Base-by-base conservation (phyloP, 2,888 invertebrate genomes). In the Ormyrus nitidulus region DNA sequence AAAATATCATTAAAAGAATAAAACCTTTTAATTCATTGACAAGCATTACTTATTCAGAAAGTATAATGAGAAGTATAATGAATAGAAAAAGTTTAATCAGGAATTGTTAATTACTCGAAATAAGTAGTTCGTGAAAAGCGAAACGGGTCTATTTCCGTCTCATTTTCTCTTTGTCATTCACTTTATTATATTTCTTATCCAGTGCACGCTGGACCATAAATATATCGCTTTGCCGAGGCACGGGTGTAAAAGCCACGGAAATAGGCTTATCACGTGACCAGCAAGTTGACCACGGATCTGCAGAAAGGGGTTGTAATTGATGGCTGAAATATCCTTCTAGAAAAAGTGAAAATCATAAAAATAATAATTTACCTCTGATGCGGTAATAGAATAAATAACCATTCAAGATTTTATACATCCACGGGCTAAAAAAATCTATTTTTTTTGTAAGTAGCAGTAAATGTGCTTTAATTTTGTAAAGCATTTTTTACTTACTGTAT, bases 191-290 rank as follows among this genome's bases (percentile, higher is more conserved):
- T 74, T 77, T 58, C 53, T 11, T 54, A 80, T 65, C 62, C 77
- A 77, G 49, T 69, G 69, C 76, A 76, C 69, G 79, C 48, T n/a
- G 68, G 66, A 59, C 54, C 81, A 78, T 78, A 81, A 81, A 81
- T 81, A 81, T 75, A 81, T 53, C 54, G 34, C 72, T 70, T n/a
- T n/a, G 3, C 13, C 53, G 7, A 56, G 46, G 78, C 49, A 59
- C 19, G 69, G 74, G 72, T 66, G 61, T 79, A 81, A 84, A 84
- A 84, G 84, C 83, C 68, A 56, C 80, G 81, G 82, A 84, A 84
- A 85, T 83, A 83, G 82, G 61, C 77, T 58, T 66, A 69, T 82
- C 83, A 84, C 84, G 85, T 85, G 84, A 83, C 84, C 71, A 49
- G 85, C 80, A 83, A 85, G 77, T 66, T 84, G 76, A 85, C 83